A percentile compares a stretch with the other conserved stretches of the same genome.
phyloP scores from a whole-genome alignment of 2,888 invertebrate genomes.

The Aphidius colemani region DNA sequence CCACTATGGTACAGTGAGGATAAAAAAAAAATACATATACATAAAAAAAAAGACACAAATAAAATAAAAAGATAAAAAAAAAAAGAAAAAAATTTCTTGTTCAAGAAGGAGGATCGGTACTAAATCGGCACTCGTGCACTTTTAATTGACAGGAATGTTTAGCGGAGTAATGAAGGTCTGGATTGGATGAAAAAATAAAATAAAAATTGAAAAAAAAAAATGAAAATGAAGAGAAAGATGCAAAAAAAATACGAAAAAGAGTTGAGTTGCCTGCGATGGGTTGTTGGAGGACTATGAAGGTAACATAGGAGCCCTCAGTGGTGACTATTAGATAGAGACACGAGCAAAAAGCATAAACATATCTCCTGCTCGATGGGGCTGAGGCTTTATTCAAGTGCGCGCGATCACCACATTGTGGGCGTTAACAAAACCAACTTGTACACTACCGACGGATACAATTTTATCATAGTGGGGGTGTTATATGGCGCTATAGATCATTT shows the following conservation, averaged over 20 bases:
- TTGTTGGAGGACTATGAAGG: conserved; percentile 22
- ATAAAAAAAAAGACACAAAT: too few species aligned
- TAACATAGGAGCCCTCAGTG: conserved; percentile 26
- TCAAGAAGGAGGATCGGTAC: conserved; percentile 35
- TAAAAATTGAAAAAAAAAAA: conserved; percentile 5
- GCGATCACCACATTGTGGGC: conserved; percentile 52
- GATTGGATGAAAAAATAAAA: conserved; percentile 36
- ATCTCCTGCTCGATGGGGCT: conserved; percentile 30
- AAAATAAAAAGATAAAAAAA: too few species aligned
- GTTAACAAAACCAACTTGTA: conserved; percentile 43
- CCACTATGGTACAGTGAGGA: too few species aligned
- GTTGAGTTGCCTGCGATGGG: conserved; percentile 29
- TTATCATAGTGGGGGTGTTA: conserved; percentile 51
- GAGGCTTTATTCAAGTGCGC: conserved; percentile 39
- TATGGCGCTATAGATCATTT: conserved; percentile 60
- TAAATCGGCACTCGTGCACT: conserved; percentile 53
- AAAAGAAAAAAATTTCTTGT: neutral
- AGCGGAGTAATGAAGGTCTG: conserved; percentile 54
- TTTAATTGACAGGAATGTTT: conserved; percentile 59
- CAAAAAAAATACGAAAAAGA: conserved; percentile 11
- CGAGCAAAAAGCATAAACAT: conserved; percentile 56
- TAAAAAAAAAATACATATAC: too few species aligned
- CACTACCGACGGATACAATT: conserved; percentile 23
- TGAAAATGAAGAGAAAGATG: neutral
- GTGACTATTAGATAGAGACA: conserved; percentile 53